A percentile compares a stretch with the other conserved stretches of the same genome.
Conservation (phyloP, 2,113 vertebrate genomes). For the Vidua macroura region DNA sequence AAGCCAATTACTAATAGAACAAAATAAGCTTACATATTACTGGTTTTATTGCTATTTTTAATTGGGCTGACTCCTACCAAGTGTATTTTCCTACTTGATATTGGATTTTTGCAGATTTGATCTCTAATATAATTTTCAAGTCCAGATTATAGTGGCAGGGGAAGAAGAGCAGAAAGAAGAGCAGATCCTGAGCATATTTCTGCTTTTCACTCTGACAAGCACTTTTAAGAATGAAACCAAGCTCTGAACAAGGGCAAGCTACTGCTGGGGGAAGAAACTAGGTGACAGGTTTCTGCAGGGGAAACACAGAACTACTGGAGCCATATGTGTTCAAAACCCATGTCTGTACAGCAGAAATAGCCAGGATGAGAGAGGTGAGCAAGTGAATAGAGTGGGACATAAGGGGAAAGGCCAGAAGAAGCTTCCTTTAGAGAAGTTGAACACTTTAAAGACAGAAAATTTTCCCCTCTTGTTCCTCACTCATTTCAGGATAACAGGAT, state of each 20-base stretch:
- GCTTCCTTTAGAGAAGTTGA: neutral
- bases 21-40: neutral
- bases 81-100: neutral
- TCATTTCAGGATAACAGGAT: neutral
- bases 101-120: neutral
- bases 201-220: neutral
- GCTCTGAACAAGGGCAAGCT: neutral
- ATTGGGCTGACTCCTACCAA: neutral
- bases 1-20: neutral
- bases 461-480: neutral
- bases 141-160: neutral
- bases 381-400: rapidly evolving
- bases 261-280: neutral
- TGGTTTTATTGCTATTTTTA: neutral
- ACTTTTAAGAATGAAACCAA: neutral
- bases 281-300: neutral
- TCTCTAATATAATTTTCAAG: neutral
- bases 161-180: neutral
- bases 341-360: neutral
- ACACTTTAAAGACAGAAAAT: neutral
- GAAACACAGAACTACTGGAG: neutral
- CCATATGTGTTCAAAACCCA: neutral
- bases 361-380: neutral
- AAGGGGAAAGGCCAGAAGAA: neutral
- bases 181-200: neutral